phyloP scores from a whole-genome alignment of 2,797 vertebrate species.

The Tapirus indicus region DNA sequence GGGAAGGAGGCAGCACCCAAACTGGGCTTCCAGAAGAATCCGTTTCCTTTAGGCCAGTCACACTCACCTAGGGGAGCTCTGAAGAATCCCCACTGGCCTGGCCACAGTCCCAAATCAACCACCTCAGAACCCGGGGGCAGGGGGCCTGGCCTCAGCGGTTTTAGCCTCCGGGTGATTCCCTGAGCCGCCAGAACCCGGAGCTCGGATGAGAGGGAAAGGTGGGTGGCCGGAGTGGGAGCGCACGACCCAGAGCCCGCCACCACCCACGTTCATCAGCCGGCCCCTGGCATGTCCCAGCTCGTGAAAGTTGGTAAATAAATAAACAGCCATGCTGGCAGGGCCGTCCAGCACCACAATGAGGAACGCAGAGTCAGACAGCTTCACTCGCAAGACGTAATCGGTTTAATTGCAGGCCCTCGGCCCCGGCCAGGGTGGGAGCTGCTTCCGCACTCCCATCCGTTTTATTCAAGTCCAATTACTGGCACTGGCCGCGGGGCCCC shows the following conservation, averaged over 20 bases:
- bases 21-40: neutral
- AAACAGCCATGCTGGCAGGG: constrained; percentile 43
- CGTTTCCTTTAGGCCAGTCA: neutral
- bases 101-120: neutral
- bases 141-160: fast-evolving
- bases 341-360: constrained; percentile 61
- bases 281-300: neutral
- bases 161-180: no score
- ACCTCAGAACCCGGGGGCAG: neutral
- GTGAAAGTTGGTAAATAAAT: constrained; percentile 51
- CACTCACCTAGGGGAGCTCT: no score
- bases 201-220: neutral
- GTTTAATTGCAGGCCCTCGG: constrained; percentile 77
- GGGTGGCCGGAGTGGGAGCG: neutral
- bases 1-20: neutral
- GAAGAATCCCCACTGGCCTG: neutral
- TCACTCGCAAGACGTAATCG: constrained; percentile 78
- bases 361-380: constrained; percentile 69
- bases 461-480: constrained; percentile 75
- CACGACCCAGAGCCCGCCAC: neutral
- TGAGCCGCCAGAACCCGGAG: neutral
- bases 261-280: neutral
- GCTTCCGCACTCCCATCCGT: constrained; percentile 16
- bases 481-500: neutral
- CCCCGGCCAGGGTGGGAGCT: constrained; percentile 37